Evolutionary conservation across 2,888 invertebrate species (phyloP).

Genomic region (Mallateleia sp.): DNA sequence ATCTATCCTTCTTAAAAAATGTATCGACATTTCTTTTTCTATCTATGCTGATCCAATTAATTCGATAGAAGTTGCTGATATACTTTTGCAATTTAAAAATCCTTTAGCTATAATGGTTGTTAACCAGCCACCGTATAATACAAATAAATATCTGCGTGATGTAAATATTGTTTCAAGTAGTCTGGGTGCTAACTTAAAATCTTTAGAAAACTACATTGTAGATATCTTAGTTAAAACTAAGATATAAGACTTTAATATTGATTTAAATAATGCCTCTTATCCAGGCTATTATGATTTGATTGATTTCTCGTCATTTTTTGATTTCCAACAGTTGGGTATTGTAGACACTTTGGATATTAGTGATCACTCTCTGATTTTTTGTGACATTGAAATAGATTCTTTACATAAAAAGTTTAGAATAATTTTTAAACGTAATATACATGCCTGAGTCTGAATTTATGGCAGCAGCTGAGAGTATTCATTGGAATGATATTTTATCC

Average conservation of each 20-base stretch:
- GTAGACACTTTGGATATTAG: too few species aligned
- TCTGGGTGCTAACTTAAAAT: conserved; percentile 6
- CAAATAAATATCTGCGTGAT: too few species aligned
- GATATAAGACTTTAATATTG: neutral
- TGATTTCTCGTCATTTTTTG: neutral
- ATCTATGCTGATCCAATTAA: neutral
- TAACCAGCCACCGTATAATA: neutral
- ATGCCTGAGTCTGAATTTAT: neutral
- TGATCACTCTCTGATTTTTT: conserved; percentile 3
- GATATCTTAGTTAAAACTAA: neutral
- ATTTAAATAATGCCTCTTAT: neutral
- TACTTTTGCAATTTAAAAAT: neutral
- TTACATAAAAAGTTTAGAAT: too few species aligned
- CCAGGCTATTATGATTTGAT: neutral
- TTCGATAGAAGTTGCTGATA: neutral
- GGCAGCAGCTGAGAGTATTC: neutral
- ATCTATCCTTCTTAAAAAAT: neutral
- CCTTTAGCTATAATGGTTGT: conserved; percentile 8
- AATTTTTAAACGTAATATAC: too few species aligned
- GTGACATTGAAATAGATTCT: too few species aligned
- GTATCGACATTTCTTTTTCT: neutral
- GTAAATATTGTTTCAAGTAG: too few species aligned
- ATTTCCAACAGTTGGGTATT: neutral
- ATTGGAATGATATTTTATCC: neutral
- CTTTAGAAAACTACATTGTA: neutral